Percentiles rank a stretch among this genome's conserved stretches.
phyloP scores from a whole-genome alignment of 1,140 invertebrate genomes.

The Drosophila gunungcola region DNA sequence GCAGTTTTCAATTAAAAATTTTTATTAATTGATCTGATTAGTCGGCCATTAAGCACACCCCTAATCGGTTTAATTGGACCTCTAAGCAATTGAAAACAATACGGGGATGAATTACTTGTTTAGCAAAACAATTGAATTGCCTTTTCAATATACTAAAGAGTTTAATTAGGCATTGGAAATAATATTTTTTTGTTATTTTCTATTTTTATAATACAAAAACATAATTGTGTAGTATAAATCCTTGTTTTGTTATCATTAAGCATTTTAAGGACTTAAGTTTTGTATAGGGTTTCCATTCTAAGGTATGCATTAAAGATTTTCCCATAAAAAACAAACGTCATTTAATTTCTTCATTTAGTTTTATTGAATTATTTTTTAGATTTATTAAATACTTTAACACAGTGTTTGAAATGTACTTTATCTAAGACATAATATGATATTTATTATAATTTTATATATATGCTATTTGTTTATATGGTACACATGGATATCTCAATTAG shows the following conservation, averaged over 20 bases:
- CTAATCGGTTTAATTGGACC: conserved; percentile 1
- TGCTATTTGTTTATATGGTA: conserved; percentile 43
- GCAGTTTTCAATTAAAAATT: conserved; percentile 22
- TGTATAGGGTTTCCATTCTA: no score
- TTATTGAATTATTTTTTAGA: conserved; percentile 60
- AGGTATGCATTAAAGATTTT: not conserved
- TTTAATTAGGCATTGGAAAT: not conserved
- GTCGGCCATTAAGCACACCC: conserved; percentile 12
- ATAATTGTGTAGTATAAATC: no score
- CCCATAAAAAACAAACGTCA: not conserved
- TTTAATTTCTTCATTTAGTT: conserved; percentile 53
- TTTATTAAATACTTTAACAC: conserved; percentile 84
- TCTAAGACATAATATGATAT: conserved; percentile 74
- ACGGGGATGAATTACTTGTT: not conserved
- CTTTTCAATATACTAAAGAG: not conserved
- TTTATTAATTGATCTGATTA: conserved; percentile 28
- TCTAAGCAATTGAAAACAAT: not conserved
- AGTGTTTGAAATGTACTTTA: conserved; percentile 80
- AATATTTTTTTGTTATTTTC: not conserved
- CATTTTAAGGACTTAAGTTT: no score
- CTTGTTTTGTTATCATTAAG: no score
- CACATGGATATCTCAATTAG: conserved; percentile 54
- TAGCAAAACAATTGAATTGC: not conserved
- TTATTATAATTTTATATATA: conserved; percentile 52
- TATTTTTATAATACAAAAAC: no score